phyloP scores from a whole-genome alignment of 2,113 vertebrate genomes.

The Chaetura pelagica region DNA sequence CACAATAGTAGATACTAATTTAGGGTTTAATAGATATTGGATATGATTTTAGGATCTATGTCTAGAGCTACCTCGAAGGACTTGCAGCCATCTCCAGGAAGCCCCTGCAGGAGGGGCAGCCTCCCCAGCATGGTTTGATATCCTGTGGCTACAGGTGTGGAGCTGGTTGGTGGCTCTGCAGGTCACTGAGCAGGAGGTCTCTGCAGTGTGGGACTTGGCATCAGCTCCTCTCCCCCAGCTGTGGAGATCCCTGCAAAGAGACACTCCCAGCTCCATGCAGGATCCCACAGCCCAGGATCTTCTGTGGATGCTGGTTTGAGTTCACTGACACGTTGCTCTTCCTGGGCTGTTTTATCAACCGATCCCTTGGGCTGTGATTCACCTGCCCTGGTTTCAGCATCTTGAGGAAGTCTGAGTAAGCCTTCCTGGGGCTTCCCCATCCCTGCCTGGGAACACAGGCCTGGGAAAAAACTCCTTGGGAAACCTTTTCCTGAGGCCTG shows the following conservation, averaged over 20 bases:
- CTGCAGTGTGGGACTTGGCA: neutral
- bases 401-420: conserved; percentile 4
- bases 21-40: neutral
- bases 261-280: fast-evolving
- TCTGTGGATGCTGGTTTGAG: neutral
- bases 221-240: neutral
- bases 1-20: no score
- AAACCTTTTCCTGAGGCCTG: neutral
- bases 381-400: neutral
- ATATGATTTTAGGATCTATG: neutral
- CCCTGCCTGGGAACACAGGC: neutral
- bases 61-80: neutral
- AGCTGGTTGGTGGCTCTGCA: neutral
- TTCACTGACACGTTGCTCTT: neutral
- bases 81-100: neutral
- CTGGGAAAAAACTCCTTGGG: neutral
- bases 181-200: neutral
- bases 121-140: neutral
- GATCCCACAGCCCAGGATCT: neutral
- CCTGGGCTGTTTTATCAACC: neutral
- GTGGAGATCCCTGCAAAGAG: neutral
- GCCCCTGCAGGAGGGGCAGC: neutral
- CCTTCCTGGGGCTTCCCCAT: neutral
- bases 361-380: neutral
- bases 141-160: neutral